Evolutionary conservation across 2,888 invertebrate genomes (phyloP).

Genomic region (Drosophila birchii): DNA sequence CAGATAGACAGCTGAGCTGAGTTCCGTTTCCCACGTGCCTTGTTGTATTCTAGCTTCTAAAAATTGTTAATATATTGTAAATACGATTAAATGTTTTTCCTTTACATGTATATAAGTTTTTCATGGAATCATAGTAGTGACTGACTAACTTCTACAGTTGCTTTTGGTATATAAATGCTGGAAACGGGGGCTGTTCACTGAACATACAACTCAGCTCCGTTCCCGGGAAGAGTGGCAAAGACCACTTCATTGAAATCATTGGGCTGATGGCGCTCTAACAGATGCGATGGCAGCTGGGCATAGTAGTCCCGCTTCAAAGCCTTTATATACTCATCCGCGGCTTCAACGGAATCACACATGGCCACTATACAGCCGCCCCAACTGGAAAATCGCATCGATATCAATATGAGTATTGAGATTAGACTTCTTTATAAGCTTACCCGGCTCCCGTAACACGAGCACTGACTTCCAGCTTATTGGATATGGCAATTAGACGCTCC

Average conservation of each 20-base stretch:
- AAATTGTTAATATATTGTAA: constrained; percentile 62
- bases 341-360: constrained; percentile 85
- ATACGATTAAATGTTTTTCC: constrained; percentile 39
- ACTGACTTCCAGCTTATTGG: constrained; percentile 89
- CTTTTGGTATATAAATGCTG: constrained; percentile 28
- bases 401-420: background rate
- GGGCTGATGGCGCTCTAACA: constrained; percentile 85
- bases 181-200: constrained; percentile 32
- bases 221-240: constrained; percentile 88
- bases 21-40: constrained; percentile 68
- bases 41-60: constrained; percentile 72
- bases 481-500: constrained; percentile 92
- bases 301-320: constrained; percentile 90
- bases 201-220: constrained; percentile 82
- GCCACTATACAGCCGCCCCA: constrained; percentile 99
- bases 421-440: constrained; percentile 79
- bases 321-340: constrained; percentile 89
- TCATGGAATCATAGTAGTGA: constrained; percentile 20
- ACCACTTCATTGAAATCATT: constrained; percentile 86
- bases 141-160: constrained; percentile 22
- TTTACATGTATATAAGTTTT: background rate
- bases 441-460: constrained; percentile 98
- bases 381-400: constrained; percentile 82
- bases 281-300: constrained; percentile 85
- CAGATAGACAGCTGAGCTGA: constrained; percentile 55